Conservation (phyloP, 2,888 invertebrate species). For the Chaetogeoica ovagalla region DNA sequence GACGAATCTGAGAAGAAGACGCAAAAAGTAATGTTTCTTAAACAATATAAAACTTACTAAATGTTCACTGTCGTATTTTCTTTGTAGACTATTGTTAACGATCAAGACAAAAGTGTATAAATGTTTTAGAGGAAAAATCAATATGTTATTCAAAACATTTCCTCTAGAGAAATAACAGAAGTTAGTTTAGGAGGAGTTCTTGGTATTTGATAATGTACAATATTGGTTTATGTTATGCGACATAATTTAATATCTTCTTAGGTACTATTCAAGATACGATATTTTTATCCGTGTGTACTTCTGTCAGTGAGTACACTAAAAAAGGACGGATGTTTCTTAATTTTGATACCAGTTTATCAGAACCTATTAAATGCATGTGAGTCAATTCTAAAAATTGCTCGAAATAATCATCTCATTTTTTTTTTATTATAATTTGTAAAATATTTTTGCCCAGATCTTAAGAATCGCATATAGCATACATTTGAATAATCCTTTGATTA, state of each 20-base stretch:
- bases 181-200: conserved; percentile 74
- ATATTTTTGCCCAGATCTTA: background rate
- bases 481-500: background rate
- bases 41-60: background rate
- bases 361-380: conserved; percentile 85
- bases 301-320: conserved; percentile 84
- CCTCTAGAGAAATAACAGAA: conserved; percentile 74
- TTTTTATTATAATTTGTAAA: background rate
- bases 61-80: conserved; percentile 5
- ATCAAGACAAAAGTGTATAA: conserved; percentile 81
- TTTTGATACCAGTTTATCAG: conserved; percentile 89
- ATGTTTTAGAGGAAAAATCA: conserved; percentile 68
- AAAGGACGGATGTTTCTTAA: conserved; percentile 92
- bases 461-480: too few relatives aligned
- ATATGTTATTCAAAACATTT: conserved; percentile 75
- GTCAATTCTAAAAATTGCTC: conserved; percentile 56
- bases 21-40: conserved; percentile 57
- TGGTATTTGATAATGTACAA: conserved; percentile 61
- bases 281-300: conserved; percentile 82
- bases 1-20: conserved; percentile 54
- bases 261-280: conserved; percentile 79
- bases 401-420: background rate
- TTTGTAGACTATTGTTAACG: conserved; percentile 76
- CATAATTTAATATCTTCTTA: conserved; percentile 57
- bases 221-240: background rate